phyloP scores from a whole-genome alignment of 2,113 vertebrate species.

The Uria aalge region DNA sequence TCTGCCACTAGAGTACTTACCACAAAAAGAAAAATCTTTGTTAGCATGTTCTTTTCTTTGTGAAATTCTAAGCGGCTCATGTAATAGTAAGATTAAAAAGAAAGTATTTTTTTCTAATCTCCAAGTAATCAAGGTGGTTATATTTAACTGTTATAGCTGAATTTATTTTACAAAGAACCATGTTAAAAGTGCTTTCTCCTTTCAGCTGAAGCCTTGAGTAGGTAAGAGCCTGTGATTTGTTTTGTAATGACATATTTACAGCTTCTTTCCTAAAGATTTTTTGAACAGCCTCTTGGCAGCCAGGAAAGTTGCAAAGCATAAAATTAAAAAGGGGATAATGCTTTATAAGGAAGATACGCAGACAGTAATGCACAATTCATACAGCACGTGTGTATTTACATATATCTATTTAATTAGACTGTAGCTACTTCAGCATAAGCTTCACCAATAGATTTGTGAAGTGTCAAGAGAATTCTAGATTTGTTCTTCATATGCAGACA shows the following conservation, averaged over 20 bases:
- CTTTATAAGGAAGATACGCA: not conserved
- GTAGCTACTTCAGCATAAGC: not conserved
- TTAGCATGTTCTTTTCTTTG: not conserved
- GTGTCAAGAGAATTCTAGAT: not conserved
- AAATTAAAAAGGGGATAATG: not conserved
- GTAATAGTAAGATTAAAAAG: not conserved
- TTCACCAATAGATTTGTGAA: not conserved
- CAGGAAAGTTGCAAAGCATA: not conserved
- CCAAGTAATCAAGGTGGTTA: not conserved
- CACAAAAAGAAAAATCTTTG: not conserved
- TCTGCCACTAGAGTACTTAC: not conserved
- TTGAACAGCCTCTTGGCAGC: not conserved
- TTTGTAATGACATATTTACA: slow-evolving; percentile 15
- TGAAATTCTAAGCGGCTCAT: not conserved
- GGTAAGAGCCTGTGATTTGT: not conserved
- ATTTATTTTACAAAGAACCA: not conserved
- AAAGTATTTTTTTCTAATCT: not conserved
- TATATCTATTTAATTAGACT: not conserved
- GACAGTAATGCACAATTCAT: not conserved
- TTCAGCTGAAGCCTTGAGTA: not conserved
- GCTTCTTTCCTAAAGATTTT: not conserved
- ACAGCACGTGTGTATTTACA: not conserved
- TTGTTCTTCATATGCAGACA: not conserved
- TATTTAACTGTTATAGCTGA: not conserved
- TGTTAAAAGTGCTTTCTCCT: not conserved